Evolutionary conservation across 2,797 vertebrate genomes (phyloP).

Genomic region (Pogoniulus pusillus): DNA sequence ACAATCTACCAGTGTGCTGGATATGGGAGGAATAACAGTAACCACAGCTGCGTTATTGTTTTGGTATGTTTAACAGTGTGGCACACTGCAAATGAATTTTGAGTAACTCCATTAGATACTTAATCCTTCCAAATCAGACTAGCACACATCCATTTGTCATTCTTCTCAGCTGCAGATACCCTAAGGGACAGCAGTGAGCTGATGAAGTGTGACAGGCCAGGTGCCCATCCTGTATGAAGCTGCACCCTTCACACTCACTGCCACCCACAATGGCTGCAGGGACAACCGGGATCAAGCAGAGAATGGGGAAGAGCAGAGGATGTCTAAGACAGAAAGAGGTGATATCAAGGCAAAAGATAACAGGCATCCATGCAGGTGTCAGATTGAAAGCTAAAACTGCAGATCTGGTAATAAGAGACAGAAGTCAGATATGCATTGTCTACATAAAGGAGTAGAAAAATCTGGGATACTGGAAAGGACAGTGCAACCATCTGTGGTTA

Average conservation of each 20-base stretch:
- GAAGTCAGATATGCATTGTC: background rate
- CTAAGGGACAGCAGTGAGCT: background rate
- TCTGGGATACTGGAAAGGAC: background rate
- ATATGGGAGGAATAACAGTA: background rate
- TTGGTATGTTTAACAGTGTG: background rate
- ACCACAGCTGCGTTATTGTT: background rate
- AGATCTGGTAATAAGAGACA: background rate
- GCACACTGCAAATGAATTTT: background rate
- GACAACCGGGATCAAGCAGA: accelerated
- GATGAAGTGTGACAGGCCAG: background rate
- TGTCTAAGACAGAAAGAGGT: background rate
- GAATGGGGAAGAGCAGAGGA: background rate
- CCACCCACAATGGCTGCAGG: accelerated
- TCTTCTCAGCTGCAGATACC: background rate
- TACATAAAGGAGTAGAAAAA: background rate
- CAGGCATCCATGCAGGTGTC: background rate
- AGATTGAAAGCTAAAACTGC: background rate
- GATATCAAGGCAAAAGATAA: background rate
- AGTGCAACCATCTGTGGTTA: background rate
- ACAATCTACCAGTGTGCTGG: background rate
- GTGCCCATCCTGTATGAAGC: background rate
- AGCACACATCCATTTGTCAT: background rate
- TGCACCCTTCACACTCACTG: background rate
- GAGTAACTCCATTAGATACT: background rate
- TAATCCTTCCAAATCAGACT: background rate